Conservation (phyloP, 2,797 vertebrate genomes). For the Nyctalus aviator region DNA sequence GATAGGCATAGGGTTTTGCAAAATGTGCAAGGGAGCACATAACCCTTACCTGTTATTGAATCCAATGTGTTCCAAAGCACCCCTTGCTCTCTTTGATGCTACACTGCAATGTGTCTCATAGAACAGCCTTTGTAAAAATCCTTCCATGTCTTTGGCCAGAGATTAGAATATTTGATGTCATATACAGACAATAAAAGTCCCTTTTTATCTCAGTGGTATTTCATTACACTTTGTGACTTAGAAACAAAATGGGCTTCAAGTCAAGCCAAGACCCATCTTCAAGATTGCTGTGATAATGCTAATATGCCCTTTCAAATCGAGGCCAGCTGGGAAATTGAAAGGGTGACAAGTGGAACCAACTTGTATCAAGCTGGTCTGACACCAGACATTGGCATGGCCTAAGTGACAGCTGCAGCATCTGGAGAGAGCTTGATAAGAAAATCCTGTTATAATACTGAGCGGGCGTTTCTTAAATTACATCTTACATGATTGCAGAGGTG, state of each 20-base stretch:
- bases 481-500: conserved; percentile 80
- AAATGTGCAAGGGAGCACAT: background rate
- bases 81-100: conserved; percentile 35
- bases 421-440: conserved; percentile 89
- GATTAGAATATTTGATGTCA: conserved; percentile 71
- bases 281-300: conserved; percentile 88
- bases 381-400: conserved; percentile 85
- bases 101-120: background rate
- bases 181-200: conserved; percentile 74
- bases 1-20: background rate
- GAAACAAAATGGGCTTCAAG: conserved; percentile 81
- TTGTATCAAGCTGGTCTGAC: conserved; percentile 86
- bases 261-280: conserved; percentile 81
- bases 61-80: background rate
- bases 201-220: conserved; percentile 81
- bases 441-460: conserved; percentile 84
- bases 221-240: conserved; percentile 80
- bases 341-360: conserved; percentile 89
- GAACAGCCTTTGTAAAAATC: conserved; percentile 35
- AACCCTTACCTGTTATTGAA: conserved; percentile 34
- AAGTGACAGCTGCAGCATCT: conserved; percentile 87
- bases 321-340: conserved; percentile 88
- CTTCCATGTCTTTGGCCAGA: conserved; percentile 63
- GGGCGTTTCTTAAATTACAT: conserved; percentile 84
- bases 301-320: conserved; percentile 88